Conservation (phyloP, 2,888 invertebrate species). For the Strigamia transsilvanica region DNA sequence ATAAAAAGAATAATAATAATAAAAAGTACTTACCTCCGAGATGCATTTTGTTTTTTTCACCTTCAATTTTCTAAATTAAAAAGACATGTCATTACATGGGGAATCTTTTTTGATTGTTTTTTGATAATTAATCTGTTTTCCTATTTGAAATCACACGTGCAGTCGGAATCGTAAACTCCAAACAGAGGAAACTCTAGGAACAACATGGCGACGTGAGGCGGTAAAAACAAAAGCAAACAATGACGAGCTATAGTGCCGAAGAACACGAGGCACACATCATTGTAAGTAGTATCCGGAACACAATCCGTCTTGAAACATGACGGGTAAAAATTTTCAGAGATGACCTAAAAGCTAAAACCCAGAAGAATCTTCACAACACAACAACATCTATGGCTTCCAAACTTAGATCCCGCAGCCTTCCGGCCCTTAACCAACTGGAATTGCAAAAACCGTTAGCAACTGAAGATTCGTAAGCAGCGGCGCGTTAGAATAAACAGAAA, state of each 20-base stretch:
- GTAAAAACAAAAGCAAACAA: not conserved
- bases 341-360: not conserved
- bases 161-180: not conserved
- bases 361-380: not conserved
- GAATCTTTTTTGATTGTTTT: not conserved
- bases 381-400: not conserved
- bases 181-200: not conserved
- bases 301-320: constrained; percentile 26
- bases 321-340: constrained; percentile 32
- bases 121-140: not conserved
- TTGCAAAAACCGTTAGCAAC: not conserved
- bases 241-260: not conserved
- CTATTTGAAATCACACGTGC: not conserved
- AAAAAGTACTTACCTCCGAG: not conserved
- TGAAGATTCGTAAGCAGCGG: not conserved
- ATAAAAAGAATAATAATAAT: not conserved
- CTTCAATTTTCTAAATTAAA: too few species aligned
- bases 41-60: not conserved
- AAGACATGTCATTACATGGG: not conserved
- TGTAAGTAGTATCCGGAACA: not conserved
- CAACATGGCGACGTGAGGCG: not conserved
- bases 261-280: not conserved
- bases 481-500: not conserved
- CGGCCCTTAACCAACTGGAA: constrained; percentile 22
- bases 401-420: constrained; percentile 27